Conservation (phyloP, 1,140 invertebrate species). For the Zophobas morio region DNA sequence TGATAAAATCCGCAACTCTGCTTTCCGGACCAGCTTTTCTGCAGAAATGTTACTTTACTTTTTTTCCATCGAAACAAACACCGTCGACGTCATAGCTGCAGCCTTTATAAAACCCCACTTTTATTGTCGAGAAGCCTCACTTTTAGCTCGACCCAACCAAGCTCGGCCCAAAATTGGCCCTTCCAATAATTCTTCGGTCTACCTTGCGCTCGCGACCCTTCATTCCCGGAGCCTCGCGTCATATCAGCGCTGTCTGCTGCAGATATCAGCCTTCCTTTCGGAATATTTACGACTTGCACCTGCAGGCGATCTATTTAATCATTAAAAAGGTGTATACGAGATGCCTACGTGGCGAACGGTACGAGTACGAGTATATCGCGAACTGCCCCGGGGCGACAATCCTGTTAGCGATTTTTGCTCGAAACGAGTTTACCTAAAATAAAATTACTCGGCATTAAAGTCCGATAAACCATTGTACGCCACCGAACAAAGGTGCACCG, state of each 20-base stretch:
- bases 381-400: conserved; percentile 6
- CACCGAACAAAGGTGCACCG: conserved; percentile 6
- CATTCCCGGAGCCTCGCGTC: too few species aligned
- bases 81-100: too few species aligned
- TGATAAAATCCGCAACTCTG: too few species aligned
- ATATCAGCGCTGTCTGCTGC: conserved; percentile 14
- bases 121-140: too few species aligned
- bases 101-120: too few species aligned
- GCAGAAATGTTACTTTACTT: too few species aligned
- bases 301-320: conserved; percentile 37
- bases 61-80: too few species aligned
- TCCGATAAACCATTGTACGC: neutral
- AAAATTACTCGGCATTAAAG: conserved; percentile 20
- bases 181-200: too few species aligned
- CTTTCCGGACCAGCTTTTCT: too few species aligned
- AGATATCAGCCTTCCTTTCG: conserved; percentile 16
- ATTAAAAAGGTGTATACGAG: conserved; percentile 42
- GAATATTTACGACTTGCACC: conserved; percentile 33
- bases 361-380: conserved; percentile 20
- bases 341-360: conserved; percentile 11
- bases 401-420: conserved; percentile 25
- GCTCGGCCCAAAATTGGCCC: too few species aligned
- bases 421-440: conserved; percentile 4
- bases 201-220: too few species aligned
- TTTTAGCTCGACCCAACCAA: too few species aligned